Evolutionary conservation across 1,140 invertebrate species (phyloP).

Genomic region (Diachasma alloeum): DNA sequence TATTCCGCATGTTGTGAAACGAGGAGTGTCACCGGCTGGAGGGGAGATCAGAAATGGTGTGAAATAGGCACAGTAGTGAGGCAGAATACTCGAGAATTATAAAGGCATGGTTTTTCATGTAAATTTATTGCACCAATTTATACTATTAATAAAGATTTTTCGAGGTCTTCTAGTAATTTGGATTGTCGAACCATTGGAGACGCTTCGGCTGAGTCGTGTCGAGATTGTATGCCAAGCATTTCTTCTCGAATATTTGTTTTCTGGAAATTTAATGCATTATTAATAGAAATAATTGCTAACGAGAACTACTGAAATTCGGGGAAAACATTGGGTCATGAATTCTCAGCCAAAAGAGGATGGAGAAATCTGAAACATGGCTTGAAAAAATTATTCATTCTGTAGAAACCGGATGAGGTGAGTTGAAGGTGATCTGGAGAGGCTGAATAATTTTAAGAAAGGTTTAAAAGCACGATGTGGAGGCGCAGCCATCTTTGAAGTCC

Average conservation of each 20-base stretch:
- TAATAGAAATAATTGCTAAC: too few species aligned
- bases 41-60: not conserved
- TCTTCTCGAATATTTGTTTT: slow-evolving; percentile 55
- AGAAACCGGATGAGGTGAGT: too few species aligned
- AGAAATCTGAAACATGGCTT: too few species aligned
- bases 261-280: slow-evolving; percentile 47
- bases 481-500: too few species aligned
- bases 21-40: slow-evolving; percentile 65
- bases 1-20: slow-evolving; percentile 81
- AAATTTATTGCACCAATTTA: not conserved
- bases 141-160: not conserved
- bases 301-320: too few species aligned
- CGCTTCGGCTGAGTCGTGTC: slow-evolving; percentile 62
- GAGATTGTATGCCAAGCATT: slow-evolving; percentile 65
- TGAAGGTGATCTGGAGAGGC: too few species aligned
- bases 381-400: too few species aligned
- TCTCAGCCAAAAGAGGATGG: too few species aligned
- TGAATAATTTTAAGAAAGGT: too few species aligned
- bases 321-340: too few species aligned
- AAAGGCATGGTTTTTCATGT: not conserved
- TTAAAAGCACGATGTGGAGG: too few species aligned
- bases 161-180: slow-evolving; percentile 51
- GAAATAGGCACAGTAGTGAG: not conserved
- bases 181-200: slow-evolving; percentile 70
- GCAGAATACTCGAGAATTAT: not conserved